A percentile compares a stretch with the other conserved stretches of the same genome.
phyloP scores from a whole-genome alignment of 2,888 invertebrate species.

The Alcis repandata region DNA sequence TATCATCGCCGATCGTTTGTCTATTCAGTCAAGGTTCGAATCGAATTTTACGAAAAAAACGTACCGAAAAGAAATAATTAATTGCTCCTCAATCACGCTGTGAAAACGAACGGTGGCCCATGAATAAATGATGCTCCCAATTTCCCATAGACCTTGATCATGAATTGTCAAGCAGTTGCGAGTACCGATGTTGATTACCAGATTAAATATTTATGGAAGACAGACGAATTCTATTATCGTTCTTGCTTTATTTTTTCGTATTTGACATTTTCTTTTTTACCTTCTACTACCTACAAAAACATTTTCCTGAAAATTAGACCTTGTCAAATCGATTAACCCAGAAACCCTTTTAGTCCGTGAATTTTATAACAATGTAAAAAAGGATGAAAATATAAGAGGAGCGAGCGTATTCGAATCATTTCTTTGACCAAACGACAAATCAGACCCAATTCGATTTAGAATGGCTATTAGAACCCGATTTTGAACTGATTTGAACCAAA shows the following conservation, averaged over 20 bases:
- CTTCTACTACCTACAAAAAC: background rate
- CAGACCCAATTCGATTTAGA: no score
- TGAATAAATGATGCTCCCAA: constrained; percentile 37
- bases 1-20: background rate
- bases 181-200: constrained; percentile 22
- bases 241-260: background rate
- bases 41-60: constrained; percentile 8
- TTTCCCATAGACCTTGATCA: constrained; percentile 34
- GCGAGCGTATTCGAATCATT: background rate
- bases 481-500: no score
- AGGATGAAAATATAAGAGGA: background rate
- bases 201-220: constrained; percentile 26
- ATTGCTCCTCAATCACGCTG: constrained; percentile 16
- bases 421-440: no score
- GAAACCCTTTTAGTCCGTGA: constrained; percentile 9
- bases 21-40: background rate
- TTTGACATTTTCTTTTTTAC: background rate
- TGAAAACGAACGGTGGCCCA: constrained; percentile 25
- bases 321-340: constrained; percentile 10
- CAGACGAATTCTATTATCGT: constrained; percentile 3
- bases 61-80: constrained; percentile 14
- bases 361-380: background rate
- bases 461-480: no score
- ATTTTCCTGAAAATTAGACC: background rate
- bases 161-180: constrained; percentile 26